Percentiles rank a stretch among this genome's conserved stretches.
phyloP scores from a whole-genome alignment of 2,113 vertebrate genomes.

The Aptenodytes forsteri region DNA sequence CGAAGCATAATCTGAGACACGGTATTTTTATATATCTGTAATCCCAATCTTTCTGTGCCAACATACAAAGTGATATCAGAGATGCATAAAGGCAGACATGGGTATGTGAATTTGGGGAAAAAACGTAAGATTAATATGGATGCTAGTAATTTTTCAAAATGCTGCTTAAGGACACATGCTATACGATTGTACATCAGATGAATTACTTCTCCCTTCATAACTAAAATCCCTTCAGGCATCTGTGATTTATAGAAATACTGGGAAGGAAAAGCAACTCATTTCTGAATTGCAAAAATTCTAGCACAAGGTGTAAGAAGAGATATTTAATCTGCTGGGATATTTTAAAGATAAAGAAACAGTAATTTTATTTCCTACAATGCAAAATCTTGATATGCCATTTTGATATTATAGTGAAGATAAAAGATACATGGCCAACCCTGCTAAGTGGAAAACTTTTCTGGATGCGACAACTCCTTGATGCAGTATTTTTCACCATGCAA shows the following conservation, averaged over 20 bases:
- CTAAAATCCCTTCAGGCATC: neutral
- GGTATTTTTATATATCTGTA: neutral
- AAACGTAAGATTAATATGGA: neutral
- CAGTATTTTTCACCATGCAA: neutral
- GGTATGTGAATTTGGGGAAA: neutral
- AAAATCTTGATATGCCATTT: neutral
- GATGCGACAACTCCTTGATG: neutral
- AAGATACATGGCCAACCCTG: accelerated
- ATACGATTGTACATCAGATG: neutral
- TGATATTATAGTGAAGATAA: neutral
- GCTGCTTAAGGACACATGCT: neutral
- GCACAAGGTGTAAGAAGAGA: neutral
- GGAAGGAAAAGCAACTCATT: neutral
- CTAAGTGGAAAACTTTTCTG: neutral
- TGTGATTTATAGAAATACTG: neutral
- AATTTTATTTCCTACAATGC: neutral
- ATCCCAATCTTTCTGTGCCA: neutral
- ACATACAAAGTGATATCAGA: neutral
- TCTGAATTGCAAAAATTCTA: neutral
- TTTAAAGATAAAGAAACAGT: neutral
- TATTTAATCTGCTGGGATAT: neutral
- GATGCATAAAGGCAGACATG: neutral
- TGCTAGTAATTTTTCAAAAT: neutral
- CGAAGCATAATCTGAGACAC: neutral
- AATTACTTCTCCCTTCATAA: neutral